Base-by-base conservation (phyloP, 2,888 invertebrate genomes). In the Pardosa pseudoannulata region DNA sequence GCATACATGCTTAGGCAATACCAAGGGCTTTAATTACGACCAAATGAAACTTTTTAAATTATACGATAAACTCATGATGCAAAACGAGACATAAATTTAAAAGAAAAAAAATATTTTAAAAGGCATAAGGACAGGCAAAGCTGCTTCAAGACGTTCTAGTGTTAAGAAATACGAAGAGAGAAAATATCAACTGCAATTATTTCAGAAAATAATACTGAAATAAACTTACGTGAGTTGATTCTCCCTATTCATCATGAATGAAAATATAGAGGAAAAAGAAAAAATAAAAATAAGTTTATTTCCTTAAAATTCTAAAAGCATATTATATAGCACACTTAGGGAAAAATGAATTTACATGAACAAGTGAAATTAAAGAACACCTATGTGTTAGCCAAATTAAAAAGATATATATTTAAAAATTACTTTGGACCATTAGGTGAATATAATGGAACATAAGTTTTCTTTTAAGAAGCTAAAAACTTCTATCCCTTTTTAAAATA, bases 141-240 rank as follows among this genome's bases (percentile, higher is more conserved):
- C 16, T 46, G 46, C 46, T 16, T 7, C 16, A 23, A 56, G 16
- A 23, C 23, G 23, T 56, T 19, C 16, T 23, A 56, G 23, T 16
- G 23, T 56, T 56, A 56, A 23, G 56, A 56, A 23, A 5, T 23
- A 16, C 2, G 56, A 16, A 56, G 23, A 23, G 5, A 56, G 56
- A 56, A 56, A 56, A 23, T 11, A 65, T 23, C 3, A 65, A 65
- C 29, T 65, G 29, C 31, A 65, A 70, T 23, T 41, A 70, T 70
- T 74, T 74, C 56, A 72, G 83, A 68, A 83, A 78, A 68, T n/a
- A 75, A 23, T 78, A 74, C 81, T 85, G 73, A 85, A 85, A 79
- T 79, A 73, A 79, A 86, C 86, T 86, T 86, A 86, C 86, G 79
- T 86, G 86, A 86, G 64, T 75, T 79, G 79, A 67, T 86, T 86